phyloP scores from a whole-genome alignment of 2,113 vertebrate genomes.

The Puffinus mauretanicus region DNA sequence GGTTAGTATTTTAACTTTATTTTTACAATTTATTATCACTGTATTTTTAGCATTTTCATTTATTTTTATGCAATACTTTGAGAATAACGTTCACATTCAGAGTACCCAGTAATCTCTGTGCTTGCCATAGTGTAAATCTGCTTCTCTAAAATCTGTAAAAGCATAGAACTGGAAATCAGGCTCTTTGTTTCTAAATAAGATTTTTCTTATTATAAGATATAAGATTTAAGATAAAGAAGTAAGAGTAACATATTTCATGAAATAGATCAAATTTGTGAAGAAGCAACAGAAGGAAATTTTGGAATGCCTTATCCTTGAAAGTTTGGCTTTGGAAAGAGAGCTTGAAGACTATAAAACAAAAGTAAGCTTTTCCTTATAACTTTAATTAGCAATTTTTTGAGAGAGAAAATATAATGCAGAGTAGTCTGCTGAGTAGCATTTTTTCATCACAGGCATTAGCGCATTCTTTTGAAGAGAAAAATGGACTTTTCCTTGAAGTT shows the following conservation, averaged over 20 bases:
- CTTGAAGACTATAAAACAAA: conserved; percentile 69
- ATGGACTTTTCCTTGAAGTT: conserved; percentile 47
- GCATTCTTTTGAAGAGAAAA: conserved; percentile 50
- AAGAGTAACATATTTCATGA: not conserved
- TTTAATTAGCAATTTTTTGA: not conserved
- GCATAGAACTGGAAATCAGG: not conserved
- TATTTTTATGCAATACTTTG: not conserved
- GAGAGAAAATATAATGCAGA: not conserved
- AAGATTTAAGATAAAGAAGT: not conserved
- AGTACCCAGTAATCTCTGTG: not conserved
- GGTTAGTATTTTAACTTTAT: conserved; percentile 70
- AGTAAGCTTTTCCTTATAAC: conserved; percentile 68
- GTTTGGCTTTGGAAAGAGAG: conserved; percentile 73
- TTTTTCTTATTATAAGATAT: not conserved
- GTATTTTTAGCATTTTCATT: not conserved
- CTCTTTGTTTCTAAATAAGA: not conserved
- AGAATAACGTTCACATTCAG: not conserved
- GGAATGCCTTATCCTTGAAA: conserved; percentile 77
- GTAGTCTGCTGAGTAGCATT: not conserved
- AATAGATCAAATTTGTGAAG: conserved; percentile 83
- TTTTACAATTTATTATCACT: not conserved
- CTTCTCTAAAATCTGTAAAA: not conserved
- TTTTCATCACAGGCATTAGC: conserved; percentile 38
- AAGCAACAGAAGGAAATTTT: conserved; percentile 76
- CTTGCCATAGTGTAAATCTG: not conserved